Evolutionary conservation across 2,888 invertebrate genomes (phyloP).

Genomic region (Dugesia japonica): DNA sequence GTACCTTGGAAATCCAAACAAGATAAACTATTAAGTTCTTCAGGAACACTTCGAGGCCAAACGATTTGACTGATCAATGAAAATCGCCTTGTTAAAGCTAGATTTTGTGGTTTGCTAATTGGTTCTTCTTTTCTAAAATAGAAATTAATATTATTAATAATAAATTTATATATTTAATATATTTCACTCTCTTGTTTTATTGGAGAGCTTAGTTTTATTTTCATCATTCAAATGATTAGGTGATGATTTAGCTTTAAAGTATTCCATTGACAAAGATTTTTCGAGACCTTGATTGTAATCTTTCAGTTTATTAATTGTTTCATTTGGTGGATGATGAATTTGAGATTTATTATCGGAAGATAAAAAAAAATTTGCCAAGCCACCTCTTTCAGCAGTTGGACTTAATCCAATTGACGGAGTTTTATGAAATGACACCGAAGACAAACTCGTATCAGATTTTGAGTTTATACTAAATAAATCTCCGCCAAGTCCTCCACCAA

Average conservation of each 20-base stretch:
- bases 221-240: neutral
- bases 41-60: neutral
- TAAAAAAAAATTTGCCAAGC: neutral
- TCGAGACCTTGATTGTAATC: conserved; percentile 1
- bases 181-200: too few species aligned
- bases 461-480: neutral
- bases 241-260: neutral
- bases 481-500: neutral
- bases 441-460: neutral
- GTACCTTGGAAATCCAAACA: conserved; percentile 2
- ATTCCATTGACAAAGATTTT: conserved; percentile 4
- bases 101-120: neutral
- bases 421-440: neutral
- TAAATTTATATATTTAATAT: too few species aligned
- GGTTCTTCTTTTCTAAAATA: neutral
- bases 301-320: neutral
- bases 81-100: neutral
- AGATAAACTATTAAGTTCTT: neutral
- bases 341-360: neutral
- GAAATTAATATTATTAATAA: neutral
- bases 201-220: neutral
- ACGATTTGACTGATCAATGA: neutral
- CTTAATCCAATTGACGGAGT: conserved; percentile 2
- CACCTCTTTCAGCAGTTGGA: neutral
- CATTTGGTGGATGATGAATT: neutral